phyloP scores from a whole-genome alignment of 2,888 invertebrate genomes.

The Boloria euphrosyne region DNA sequence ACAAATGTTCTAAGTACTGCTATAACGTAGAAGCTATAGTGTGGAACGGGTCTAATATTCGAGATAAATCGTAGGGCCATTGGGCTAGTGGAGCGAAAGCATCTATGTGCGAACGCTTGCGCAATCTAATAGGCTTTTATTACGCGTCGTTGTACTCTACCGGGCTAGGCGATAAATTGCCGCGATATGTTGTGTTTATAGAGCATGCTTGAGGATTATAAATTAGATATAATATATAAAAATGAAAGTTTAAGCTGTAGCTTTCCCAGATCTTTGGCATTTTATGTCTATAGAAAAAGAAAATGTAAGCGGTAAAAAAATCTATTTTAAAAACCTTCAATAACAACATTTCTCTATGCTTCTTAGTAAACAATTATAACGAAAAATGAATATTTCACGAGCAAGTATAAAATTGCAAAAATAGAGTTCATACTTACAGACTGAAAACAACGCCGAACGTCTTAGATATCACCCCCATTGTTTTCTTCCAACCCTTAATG shows the following conservation, averaged over 20 bases:
- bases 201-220: slow-evolving; percentile 20
- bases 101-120: slow-evolving; percentile 73
- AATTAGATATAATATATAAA: slow-evolving; percentile 24
- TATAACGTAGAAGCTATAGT: background rate
- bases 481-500: slow-evolving; percentile 79
- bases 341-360: no score
- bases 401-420: no score
- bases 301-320: no score
- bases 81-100: slow-evolving; percentile 47
- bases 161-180: slow-evolving; percentile 50
- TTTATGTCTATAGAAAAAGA: no score
- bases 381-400: no score
- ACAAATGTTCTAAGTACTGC: no score
- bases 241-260: slow-evolving; percentile 18
- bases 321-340: no score
- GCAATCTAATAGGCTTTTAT: slow-evolving; percentile 65
- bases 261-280: background rate
- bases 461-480: slow-evolving; percentile 90
- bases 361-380: no score
- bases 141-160: slow-evolving; percentile 46
- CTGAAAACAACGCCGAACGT: slow-evolving; percentile 90
- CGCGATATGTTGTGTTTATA: slow-evolving; percentile 47
- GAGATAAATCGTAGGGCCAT: slow-evolving; percentile 37
- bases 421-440: slow-evolving; percentile 84
- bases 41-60: slow-evolving; percentile 2